Percentiles rank a stretch among this genome's conserved stretches.
Evolutionary conservation across 2,888 invertebrate species (phyloP).

Genomic region (Drosophila parthenogenetica): DNA sequence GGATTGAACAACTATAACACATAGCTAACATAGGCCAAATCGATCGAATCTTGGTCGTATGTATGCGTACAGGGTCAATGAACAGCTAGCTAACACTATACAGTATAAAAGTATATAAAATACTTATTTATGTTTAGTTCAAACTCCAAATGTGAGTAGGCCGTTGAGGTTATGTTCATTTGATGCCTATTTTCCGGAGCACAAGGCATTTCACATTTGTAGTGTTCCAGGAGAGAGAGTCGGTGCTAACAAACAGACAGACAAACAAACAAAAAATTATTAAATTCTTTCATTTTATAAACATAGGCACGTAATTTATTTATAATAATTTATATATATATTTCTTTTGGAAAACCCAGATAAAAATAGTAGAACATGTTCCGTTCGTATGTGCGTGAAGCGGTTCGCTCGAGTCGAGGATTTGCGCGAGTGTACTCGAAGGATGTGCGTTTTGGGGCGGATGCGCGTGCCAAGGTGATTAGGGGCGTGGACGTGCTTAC

Average conservation of each 20-base stretch:
- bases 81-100: no score
- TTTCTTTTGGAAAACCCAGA: neutral
- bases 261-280: no score
- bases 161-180: neutral
- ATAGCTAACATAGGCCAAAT: no score
- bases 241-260: slow-evolving; percentile 24
- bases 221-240: slow-evolving; percentile 33
- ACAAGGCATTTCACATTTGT: slow-evolving; percentile 20
- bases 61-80: no score
- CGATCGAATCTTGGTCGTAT: no score
- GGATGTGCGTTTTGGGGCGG: slow-evolving; percentile 98
- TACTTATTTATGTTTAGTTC: neutral
- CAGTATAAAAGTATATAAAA: no score
- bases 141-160: slow-evolving; percentile 30
- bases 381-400: slow-evolving; percentile 50
- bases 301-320: no score
- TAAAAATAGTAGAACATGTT: slow-evolving; percentile 47
- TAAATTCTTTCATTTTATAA: no score
- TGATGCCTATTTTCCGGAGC: neutral
- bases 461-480: slow-evolving; percentile 98
- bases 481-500: slow-evolving; percentile 98
- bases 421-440: slow-evolving; percentile 91
- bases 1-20: no score
- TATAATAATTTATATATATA: no score
- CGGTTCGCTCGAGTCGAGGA: slow-evolving; percentile 35